Evolutionary conservation across 2,888 invertebrate species (phyloP), one percentile per base, ranked within the genome.

Genomic region (Himalopsyche tibetana): DNA sequence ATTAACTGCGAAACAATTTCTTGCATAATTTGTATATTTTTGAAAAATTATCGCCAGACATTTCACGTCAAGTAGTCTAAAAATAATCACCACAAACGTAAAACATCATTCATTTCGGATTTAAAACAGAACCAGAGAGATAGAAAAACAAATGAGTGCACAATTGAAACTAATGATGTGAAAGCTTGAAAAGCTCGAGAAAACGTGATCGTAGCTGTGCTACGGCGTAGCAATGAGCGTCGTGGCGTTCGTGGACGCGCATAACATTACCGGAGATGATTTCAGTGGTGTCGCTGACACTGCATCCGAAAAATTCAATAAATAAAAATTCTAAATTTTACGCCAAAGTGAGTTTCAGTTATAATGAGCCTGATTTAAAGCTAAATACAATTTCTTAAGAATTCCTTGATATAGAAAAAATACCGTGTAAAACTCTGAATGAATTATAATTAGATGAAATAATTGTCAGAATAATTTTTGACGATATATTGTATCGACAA

Each of bases 131-230:
- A 63, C n/a, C 63, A 63, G 63, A 63, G 63, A 63, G 63, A 63
- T 63, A 28, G 63, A 63, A 63, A 83, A 84, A 87, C 85, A 87
- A 85, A 82, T 84, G 82, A 86, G 87, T 82, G 86, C 82, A 88
- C 88, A 88, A 88, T 88, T 87, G 88, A 88, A 87, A 88, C 88
- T 88, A 88, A 88, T 87, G 88, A 88, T 79, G 86, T 69, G 40
- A 82, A 85, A 86, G 56, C 85, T 38, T 38, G 84, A 84, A 86
- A 85, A 83, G 83, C 81, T 69, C 51, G 36, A 55, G 80, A 69
- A 55, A 74, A 83, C 63, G 63, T 63, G 63, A 63, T 63, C 63
- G 63, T 63, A 63, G 63, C 63, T 19, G 63, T 63, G 28, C 63
- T 63, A 63, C 63, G 63, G 19, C 63, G 63, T 63, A 63, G 63